A percentile compares a stretch with the other conserved stretches of the same genome.
Conservation (phyloP, 2,797 vertebrate genomes). For the Hemibagrus guttatus region DNA sequence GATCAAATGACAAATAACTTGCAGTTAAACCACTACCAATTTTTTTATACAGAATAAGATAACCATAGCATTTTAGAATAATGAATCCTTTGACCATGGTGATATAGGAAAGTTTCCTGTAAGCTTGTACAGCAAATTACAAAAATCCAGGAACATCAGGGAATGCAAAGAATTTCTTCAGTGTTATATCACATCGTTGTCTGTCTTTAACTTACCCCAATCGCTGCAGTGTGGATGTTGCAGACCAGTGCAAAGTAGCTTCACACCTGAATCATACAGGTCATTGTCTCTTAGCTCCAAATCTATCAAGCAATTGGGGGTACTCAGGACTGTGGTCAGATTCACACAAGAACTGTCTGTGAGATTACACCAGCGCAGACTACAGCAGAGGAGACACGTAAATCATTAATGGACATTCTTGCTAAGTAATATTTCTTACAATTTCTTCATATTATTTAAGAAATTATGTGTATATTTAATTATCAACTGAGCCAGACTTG, state of each 20-base stretch:
- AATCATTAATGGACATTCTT: background rate
- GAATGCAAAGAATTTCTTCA: too few species aligned
- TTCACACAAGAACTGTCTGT: slow-evolving; percentile 21
- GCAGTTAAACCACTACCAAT: too few species aligned
- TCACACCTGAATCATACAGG: slow-evolving; percentile 34
- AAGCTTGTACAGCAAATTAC: too few species aligned
- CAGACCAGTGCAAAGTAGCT: slow-evolving; percentile 30
- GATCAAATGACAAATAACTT: too few species aligned
- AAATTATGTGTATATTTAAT: too few species aligned
- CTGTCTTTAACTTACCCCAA: slow-evolving; percentile 24
- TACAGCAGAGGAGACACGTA: background rate
- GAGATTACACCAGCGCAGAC: slow-evolving; percentile 42
- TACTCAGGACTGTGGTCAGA: slow-evolving; percentile 34
- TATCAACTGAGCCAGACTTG: too few species aligned
- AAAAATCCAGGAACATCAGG: too few species aligned
- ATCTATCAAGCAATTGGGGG: slow-evolving; percentile 20
- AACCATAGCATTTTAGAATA: too few species aligned
- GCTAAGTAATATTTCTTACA: background rate
- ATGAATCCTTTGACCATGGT: too few species aligned
- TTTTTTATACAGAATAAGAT: too few species aligned
- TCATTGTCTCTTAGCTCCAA: slow-evolving; percentile 42
- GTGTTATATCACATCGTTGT: too few species aligned
- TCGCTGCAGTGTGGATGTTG: slow-evolving; percentile 19
- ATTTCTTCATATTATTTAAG: background rate
- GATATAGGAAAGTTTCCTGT: too few species aligned